Base-by-base conservation (phyloP, 2,113 vertebrate species). In the Pedetes capensis region DNA sequence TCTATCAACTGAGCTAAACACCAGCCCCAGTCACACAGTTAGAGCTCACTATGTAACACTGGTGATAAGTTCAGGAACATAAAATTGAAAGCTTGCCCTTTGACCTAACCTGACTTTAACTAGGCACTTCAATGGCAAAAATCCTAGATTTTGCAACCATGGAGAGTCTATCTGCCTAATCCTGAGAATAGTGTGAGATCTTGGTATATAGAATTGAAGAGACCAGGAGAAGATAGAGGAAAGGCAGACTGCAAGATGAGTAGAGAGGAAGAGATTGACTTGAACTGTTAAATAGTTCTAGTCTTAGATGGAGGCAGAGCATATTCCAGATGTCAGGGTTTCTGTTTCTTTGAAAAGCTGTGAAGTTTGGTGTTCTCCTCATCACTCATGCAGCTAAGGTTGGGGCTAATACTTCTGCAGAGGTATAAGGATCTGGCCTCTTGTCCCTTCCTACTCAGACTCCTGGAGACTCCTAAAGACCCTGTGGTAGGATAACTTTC, bases 121-220 rank as follows among this genome's bases (percentile, higher is more conserved):
- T 13, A 32, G 51, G 20, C 27, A 63, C 42, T 44, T 71, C 27
- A 86, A 47, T 5, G 55, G 4, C 39, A 32, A 44, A 27, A n/a
- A 2, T 1, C 64, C 20, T 75, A 29, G 29, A 32, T 34, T 34
- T 89, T 69, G 53, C 0, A 17, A 14, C 23, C n/a, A 3, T 39
- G 9, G 6, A 22, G n/a, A 27, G 0, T 22, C n/a, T n/a, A n/a
- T n/a, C 2, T 47, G 8, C 8, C 57, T 83, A 16, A 8, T 29
- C 49, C 8, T 12, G 25, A 27, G 2, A 84, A 39, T 79, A 1
- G 2, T 13, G n/a, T 79, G 25, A 34, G 23, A 64, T 22, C 47
- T 72, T 34, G 34, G 23, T 5, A 3, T 11, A 16, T 5, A 23
- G 44, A 76, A 49, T 7, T 34, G 14, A 84, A 27, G 37, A n/a